Evolutionary conservation across 2,113 vertebrate species (phyloP).

Genomic region (Nothobranchius kuhntae): DNA sequence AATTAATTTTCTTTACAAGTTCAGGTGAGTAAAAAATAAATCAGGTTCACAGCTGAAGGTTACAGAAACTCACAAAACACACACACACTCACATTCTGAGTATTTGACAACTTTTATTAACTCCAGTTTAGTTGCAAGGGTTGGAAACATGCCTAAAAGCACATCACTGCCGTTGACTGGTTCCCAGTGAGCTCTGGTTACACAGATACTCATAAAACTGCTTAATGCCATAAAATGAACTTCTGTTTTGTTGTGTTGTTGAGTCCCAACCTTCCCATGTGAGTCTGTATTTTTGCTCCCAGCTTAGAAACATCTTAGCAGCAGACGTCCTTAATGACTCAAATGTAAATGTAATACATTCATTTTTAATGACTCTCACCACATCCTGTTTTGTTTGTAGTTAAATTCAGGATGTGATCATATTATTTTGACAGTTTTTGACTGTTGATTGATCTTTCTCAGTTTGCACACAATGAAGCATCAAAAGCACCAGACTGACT

Average conservation of each 20-base stretch:
- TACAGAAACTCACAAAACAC: conserved; percentile 33
- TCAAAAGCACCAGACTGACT: background rate
- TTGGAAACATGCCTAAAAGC: background rate
- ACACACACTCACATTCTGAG: background rate
- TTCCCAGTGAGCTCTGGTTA: conserved; percentile 8
- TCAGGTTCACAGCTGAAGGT: conserved; percentile 67
- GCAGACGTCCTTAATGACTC: background rate
- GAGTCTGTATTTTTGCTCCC: conserved; percentile 22
- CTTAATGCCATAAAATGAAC: conserved; percentile 8
- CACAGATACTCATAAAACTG: background rate
- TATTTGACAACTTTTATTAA: conserved; percentile 10
- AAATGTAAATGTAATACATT: background rate
- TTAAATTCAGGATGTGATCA: background rate
- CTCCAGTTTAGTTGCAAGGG: background rate
- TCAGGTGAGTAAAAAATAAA: conserved; percentile 38
- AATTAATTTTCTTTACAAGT: conserved; percentile 55
- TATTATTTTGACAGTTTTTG: background rate
- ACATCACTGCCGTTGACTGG: background rate
- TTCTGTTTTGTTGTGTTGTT: conserved; percentile 1
- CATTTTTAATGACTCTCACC: conserved; percentile 18
- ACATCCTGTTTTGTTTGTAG: background rate
- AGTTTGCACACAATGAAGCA: conserved; percentile 5
- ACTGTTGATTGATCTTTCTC: background rate
- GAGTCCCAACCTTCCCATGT: background rate
- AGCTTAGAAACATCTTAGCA: background rate